A percentile compares a stretch with the other conserved stretches of the same genome.
phyloP scores from a whole-genome alignment of 2,888 invertebrate genomes.

The Drosophila gaucha region DNA sequence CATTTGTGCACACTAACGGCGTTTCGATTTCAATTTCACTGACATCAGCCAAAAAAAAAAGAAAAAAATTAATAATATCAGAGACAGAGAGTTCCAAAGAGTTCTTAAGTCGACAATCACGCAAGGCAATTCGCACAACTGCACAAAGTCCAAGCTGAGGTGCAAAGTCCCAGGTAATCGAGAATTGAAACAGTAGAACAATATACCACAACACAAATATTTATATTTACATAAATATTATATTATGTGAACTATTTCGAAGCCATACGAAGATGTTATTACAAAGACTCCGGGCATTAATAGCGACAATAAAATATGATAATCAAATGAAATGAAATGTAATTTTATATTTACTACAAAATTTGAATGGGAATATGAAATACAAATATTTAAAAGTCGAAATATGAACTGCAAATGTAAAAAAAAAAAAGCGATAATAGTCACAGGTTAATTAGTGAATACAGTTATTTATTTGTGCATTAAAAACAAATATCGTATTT shows the following conservation, averaged over 20 bases:
- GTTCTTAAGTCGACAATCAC: conserved; percentile 23
- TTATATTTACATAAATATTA: conserved; percentile 18
- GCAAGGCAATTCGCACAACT: conserved; percentile 20
- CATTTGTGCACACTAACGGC: conserved; percentile 15
- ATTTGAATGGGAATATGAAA: no score
- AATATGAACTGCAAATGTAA: no score
- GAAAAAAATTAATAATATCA: not conserved
- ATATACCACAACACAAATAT: conserved; percentile 26
- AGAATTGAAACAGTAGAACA: conserved; percentile 31
- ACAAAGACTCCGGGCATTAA: no score
- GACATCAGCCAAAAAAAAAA: conserved; percentile 18
- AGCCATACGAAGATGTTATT: not conserved
- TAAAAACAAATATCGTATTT: not conserved
- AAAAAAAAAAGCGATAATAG: not conserved
- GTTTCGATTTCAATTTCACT: conserved; percentile 19
- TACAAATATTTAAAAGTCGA: no score
- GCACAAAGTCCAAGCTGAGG: conserved; percentile 43
- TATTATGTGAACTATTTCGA: conserved; percentile 18
- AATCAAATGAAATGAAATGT: not conserved
- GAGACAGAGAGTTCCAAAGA: not conserved
- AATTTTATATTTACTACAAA: no score
- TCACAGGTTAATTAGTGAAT: not conserved
- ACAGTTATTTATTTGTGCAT: not conserved
- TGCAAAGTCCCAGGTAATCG: conserved; percentile 52
- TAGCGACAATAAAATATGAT: no score